Conservation (phyloP, 53 echinoderm and acorn worm species). For the Holothuria scabra region DNA sequence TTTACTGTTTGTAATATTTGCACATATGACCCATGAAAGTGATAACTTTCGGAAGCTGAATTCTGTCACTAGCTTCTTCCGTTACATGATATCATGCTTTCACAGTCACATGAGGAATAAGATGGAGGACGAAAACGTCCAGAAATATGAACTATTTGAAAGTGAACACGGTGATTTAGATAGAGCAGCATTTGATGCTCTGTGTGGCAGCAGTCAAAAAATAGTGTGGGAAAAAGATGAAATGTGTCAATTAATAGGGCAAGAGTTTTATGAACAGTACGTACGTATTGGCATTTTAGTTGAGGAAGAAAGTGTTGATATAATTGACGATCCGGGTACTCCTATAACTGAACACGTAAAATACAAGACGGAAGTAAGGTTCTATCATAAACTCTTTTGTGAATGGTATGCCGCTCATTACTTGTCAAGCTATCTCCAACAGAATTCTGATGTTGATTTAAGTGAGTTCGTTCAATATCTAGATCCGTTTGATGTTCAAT, state of each 20-base stretch:
- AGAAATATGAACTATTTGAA: background rate
- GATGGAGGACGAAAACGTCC: background rate
- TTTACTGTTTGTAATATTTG: background rate
- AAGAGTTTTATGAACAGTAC: background rate
- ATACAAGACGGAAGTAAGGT: conserved; percentile 2
- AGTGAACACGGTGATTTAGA: background rate
- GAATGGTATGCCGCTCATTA: conserved; percentile 15
- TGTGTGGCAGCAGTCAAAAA: background rate
- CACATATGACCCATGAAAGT: conserved; percentile 23
- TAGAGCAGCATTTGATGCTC: background rate
- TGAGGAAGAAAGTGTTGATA: background rate
- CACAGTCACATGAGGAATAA: background rate
- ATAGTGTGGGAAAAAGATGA: background rate
- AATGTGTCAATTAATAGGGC: background rate
- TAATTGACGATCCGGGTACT: too few species aligned
- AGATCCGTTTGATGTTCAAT: background rate
- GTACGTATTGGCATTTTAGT: background rate
- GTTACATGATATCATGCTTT: conserved; percentile 12
- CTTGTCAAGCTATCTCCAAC: background rate
- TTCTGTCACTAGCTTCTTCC: conserved; percentile 11
- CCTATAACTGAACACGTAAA: background rate
- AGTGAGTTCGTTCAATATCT: background rate
- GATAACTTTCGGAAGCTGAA: background rate
- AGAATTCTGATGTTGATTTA: background rate
- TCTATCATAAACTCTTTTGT: conserved; percentile 17